phyloP scores from a whole-genome alignment of 2,797 vertebrate species.

The Chelon labrosus region DNA sequence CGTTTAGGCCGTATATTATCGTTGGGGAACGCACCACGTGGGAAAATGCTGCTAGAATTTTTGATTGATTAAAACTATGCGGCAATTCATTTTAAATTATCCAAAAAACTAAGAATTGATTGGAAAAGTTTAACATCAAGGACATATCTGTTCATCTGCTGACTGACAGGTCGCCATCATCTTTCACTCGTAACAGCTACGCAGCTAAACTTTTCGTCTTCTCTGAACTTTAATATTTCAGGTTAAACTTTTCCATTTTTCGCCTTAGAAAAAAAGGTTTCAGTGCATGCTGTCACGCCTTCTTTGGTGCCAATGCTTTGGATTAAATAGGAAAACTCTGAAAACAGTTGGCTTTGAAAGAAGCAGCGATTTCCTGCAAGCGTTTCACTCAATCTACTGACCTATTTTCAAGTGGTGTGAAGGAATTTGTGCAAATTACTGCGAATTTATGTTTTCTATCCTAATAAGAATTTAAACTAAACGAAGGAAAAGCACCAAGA shows the following conservation, averaged over 20 bases:
- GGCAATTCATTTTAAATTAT: no score
- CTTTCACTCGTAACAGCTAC: no score
- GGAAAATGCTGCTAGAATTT: no score
- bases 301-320: not conserved
- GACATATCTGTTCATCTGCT: no score
- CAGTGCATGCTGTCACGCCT: not conserved
- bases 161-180: no score
- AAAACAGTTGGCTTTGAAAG: no score
- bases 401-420: constrained; percentile 31
- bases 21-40: not conserved
- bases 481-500: not conserved
- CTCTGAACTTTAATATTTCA: constrained; percentile 1
- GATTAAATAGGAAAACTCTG: constrained; percentile 5
- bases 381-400: constrained; percentile 26
- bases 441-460: not conserved
- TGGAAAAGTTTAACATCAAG: no score
- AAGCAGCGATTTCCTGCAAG: not conserved
- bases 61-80: no score
- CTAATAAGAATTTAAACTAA: constrained; percentile 20
- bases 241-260: constrained; percentile 5
- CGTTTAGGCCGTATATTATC: constrained; percentile 6
- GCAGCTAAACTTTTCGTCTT: not conserved
- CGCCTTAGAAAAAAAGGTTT: not conserved
- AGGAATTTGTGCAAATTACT: constrained; percentile 8
- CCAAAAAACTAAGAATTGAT: no score